Conservation (phyloP, 1,140 invertebrate genomes). For the Cepaea nemoralis region DNA sequence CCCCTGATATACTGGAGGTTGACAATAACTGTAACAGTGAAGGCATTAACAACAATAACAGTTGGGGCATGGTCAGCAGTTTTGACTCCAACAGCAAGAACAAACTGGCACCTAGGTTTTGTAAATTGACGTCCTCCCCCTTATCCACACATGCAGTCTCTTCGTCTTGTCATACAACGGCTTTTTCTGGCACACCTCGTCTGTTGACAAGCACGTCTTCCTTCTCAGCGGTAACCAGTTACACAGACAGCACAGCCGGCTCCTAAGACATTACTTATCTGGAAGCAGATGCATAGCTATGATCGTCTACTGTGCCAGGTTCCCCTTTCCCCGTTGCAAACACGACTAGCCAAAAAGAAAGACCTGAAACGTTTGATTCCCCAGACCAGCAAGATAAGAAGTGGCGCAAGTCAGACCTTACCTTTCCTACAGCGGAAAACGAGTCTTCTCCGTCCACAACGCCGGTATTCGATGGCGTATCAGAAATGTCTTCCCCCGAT, state of each 20-base stretch:
- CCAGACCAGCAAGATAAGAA: not conserved
- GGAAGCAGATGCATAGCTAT: not conserved
- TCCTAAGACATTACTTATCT: not conserved
- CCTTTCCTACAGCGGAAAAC: not conserved
- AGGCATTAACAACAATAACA: constrained; percentile 6
- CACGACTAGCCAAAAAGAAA: not conserved
- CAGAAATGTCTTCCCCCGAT: not conserved
- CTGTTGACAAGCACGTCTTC: not conserved
- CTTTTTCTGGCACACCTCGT: not conserved
- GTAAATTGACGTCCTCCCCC: not conserved
- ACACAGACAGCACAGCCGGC: not conserved
- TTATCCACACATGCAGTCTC: constrained; percentile 3
- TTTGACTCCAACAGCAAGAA: not conserved
- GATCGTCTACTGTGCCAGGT: not conserved
- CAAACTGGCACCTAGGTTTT: not conserved
- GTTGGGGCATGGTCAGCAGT: not conserved
- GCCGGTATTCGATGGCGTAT: not conserved
- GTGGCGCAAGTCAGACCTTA: not conserved
- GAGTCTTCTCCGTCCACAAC: not conserved
- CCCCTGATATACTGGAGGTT: not conserved
- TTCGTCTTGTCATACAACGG: not conserved
- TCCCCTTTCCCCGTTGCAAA: not conserved
- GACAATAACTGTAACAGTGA: not conserved
- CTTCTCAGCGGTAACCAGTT: not conserved
- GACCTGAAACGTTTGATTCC: not conserved